These are phyloP conservation scores for Pimpla rufipes DNA, from an alignment of 2,888 invertebrate genomes.

Conservation along the genomic window DNA sequence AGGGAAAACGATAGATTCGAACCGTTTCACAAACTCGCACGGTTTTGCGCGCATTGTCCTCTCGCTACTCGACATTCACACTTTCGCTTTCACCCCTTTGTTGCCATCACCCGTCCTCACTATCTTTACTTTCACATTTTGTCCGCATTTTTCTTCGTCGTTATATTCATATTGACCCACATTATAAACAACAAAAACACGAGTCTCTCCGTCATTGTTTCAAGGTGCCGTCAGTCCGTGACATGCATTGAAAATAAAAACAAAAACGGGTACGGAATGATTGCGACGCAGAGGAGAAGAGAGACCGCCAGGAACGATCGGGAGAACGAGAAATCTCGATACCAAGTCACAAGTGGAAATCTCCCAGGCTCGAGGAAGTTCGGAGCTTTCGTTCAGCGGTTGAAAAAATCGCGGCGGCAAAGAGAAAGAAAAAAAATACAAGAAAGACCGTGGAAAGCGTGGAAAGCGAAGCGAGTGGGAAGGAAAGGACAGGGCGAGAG, in stretches of 20 bases:
- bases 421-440: background rate
- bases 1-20: conserved; percentile 19
- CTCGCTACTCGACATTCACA: conserved; percentile 10
- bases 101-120: conserved; percentile 39
- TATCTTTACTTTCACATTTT: background rate
- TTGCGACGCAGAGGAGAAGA: conserved; percentile 35
- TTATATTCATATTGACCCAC: conserved; percentile 71
- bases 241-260: background rate
- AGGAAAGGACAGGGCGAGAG: conserved; percentile 1
- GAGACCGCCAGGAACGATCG: conserved; percentile 45
- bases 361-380: conserved; percentile 74
- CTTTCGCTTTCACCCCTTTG: conserved; percentile 41
- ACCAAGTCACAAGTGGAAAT: conserved; percentile 77
- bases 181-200: background rate
- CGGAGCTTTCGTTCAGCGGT: conserved; percentile 68
- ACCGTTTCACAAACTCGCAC: background rate
- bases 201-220: conserved; percentile 80
- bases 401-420: background rate
- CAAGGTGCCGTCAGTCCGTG: conserved; percentile 60
- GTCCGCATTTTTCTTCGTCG: background rate
- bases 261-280: background rate
- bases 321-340: conserved; percentile 63
- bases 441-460: background rate
- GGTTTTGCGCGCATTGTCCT: background rate
- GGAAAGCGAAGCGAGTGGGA: background rate